Conservation (phyloP, 2,888 invertebrate genomes). For the Ditula angustiorana region DNA sequence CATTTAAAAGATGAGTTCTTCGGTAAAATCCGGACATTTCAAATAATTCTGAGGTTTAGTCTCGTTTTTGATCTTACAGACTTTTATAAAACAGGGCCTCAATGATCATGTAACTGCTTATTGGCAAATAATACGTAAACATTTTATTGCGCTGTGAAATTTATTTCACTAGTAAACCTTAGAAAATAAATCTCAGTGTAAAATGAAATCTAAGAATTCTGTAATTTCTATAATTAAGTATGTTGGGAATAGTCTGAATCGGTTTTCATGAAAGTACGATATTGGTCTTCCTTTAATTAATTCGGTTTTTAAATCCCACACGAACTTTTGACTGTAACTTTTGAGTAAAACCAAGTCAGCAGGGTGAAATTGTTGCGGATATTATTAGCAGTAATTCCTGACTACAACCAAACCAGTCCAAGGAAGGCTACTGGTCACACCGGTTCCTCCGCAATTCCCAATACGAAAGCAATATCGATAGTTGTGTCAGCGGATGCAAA, state of each 20-base stretch:
- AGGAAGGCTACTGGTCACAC: conserved; percentile 41
- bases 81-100: too few relatives aligned
- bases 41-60: too few relatives aligned
- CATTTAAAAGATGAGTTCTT: too few relatives aligned
- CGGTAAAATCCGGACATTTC: too few relatives aligned
- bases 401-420: conserved; percentile 45
- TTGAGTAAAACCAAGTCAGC: conserved; percentile 44
- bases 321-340: too few relatives aligned
- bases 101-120: conserved; percentile 9
- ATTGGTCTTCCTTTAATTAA: neutral
- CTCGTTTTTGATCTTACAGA: too few relatives aligned
- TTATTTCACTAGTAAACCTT: neutral
- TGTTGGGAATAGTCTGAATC: conserved; percentile 17
- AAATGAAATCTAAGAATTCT: neutral
- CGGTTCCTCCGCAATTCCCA: conserved; percentile 49
- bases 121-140: conserved; percentile 4
- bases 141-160: conserved; percentile 15
- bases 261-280: too few relatives aligned
- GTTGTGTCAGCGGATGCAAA: conserved; percentile 48
- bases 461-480: conserved; percentile 52
- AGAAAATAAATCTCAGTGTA: neutral
- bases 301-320: too few relatives aligned
- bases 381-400: conserved; percentile 46
- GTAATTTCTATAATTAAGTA: too few relatives aligned
- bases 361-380: conserved; percentile 48